Conservation (phyloP, 2,113 vertebrate species). For the Oceanites oceanicus region DNA sequence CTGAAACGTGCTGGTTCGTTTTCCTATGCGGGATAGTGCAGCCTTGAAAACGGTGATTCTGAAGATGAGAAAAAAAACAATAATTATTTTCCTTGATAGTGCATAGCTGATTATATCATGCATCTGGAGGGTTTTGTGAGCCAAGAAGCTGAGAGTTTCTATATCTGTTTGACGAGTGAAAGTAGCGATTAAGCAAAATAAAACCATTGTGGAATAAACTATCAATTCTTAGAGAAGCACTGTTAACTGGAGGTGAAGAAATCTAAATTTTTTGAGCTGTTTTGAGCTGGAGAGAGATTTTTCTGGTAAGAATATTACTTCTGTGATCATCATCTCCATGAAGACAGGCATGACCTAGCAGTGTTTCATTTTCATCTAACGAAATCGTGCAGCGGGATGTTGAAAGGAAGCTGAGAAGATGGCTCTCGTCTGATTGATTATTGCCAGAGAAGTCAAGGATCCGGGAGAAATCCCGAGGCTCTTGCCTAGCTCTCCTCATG, state of each 20-base stretch:
- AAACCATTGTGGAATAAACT: background rate
- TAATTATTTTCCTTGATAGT: background rate
- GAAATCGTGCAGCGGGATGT: background rate
- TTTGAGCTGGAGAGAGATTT: background rate
- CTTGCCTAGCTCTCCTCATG: background rate
- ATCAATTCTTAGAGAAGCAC: background rate
- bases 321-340: background rate
- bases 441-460: background rate
- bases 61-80: background rate
- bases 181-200: background rate
- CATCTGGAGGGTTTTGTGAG: background rate
- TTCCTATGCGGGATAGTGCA: background rate
- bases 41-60: background rate
- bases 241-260: background rate
- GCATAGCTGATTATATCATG: background rate
- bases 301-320: background rate
- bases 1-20: background rate
- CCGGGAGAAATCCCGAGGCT: background rate
- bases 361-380: slow-evolving; percentile 15
- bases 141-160: background rate
- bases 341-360: background rate
- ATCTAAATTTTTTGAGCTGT: background rate
- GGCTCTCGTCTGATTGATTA: background rate
- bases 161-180: background rate
- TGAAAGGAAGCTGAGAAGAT: background rate